Base-by-base conservation (phyloP, 2,113 vertebrate genomes). In the Alosa alosa region DNA sequence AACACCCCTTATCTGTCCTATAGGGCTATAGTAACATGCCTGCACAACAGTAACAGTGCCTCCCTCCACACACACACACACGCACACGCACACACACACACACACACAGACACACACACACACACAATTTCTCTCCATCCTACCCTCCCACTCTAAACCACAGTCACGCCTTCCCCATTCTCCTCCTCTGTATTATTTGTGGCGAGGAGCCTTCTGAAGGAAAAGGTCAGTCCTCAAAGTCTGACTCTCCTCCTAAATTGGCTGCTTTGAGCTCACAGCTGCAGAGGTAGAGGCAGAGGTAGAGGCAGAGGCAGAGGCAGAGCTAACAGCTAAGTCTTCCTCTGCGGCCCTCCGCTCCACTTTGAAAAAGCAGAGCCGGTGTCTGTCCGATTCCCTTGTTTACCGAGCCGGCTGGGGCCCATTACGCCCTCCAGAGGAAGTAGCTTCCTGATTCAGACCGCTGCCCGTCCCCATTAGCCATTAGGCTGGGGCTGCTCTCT, bases 221-320 rank as follows among this genome's bases (percentile, higher is more conserved):
- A 91, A 94, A 93, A 94, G 92, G 94, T 94, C 93, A 94, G 87
- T 87, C 88, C 83, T 92, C 91, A 91, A 89, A 94, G 89, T 92
- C 90, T 89, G 90, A 90, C 90, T 92, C 92, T 94, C 90, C 89
- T 90, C 87, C 90, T 94, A 95, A 95, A 95, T 95, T 95, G 95
- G 94, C 93, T 95, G 83, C 86, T 90, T 88, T 88, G 68, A 86
- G 91, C 91, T 90, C 85, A 93, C 91, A 90, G 92, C 87, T 87
- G 90, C 91, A 68, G 46, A 8, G 6, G n/a, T 6, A 68, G 64
- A 8, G n/a, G 4, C 60, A 68, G 60, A n/a, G 87, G n/a, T n/a
- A n/a, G n/a, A n/a, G n/a, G n/a, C n/a, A 31, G n/a, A 68, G 10
- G 10, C 60, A 72, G 64, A 8, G 7, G 60, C 60, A 68, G 60